Evolutionary conservation across 2,113 vertebrate genomes (phyloP), one percentile per base, ranked within the genome.

Genomic region (Oreochromis aureus): DNA sequence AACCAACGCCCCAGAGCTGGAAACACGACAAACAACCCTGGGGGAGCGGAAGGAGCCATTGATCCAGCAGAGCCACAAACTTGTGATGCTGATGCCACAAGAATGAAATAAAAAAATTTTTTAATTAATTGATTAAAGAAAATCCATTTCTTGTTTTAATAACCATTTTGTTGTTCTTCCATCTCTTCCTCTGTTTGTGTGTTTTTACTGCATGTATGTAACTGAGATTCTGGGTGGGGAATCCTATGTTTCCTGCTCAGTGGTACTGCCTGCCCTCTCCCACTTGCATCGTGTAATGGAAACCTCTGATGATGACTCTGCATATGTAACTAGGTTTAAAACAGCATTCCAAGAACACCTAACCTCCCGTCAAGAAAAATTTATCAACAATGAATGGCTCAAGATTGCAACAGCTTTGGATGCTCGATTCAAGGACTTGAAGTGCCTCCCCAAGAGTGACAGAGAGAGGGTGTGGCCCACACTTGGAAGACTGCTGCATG

Each of bases 61-160:
- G 58, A 61, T 32, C 58, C 30, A 61, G 58, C 58, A 61, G 27
- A 61, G 15, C 8, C 27, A 32, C 27, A 61, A 61, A 34, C 30
- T 10, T 61, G 30, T 34, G 8, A 61, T 61, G 30, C 30, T 61
- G 3, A 34, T 32, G 58, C 58, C 8, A 61, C 58, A 61, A 61
- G 58, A 34, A 61, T 34, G 15, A 2, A 58, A 58, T 27, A 0
- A 36, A 36, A 32, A 32, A 3, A 0, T 10, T 0, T 19, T 5
- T 8, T 3, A 0, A 61, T 61, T 10, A 18, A 61, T 18, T 61
- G 27, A 61, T 32, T 18, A 61, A 61, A 61, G 27, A 61, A 61
- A 61, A 18, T 10, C 13, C 1, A 59, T 59, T 59, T 59, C 27
- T 59, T 59, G 7, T 59, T 16, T 30, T 59, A 10, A 32, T 59